Percentiles rank a stretch among this genome's conserved stretches.
These are phyloP conservation scores for Caenorhabditis becei DNA, from an alignment of 2,888 invertebrate species.

Conservation along the genomic window DNA sequence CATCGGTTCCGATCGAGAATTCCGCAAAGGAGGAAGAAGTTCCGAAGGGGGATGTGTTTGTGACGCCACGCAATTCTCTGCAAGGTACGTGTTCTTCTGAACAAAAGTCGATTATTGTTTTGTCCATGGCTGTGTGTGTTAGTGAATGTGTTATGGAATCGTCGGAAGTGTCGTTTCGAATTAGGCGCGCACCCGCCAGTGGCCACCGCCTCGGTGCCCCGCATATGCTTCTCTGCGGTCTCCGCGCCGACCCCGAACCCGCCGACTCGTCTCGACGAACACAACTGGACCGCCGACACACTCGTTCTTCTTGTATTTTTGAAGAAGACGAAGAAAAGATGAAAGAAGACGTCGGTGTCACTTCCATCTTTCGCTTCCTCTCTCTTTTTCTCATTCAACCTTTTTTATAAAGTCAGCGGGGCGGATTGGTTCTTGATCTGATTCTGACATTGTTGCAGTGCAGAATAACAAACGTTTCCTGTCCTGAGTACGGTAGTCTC, in stretches of 20 bases:
- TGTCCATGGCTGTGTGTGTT: conserved; percentile 3
- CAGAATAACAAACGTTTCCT: background rate
- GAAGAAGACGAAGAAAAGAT: conserved; percentile 34
- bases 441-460: background rate
- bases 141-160: conserved; percentile 31
- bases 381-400: conserved; percentile 5
- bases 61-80: conserved; percentile 15
- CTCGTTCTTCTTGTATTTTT: conserved; percentile 51
- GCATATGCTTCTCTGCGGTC: conserved; percentile 25
- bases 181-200: conserved; percentile 36
- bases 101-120: conserved; percentile 27
- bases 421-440: conserved; percentile 16
- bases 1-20: background rate
- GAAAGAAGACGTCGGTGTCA: conserved; percentile 31
- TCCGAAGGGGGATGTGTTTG: conserved; percentile 7
- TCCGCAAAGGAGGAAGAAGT: too few species aligned
- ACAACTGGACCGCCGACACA: conserved; percentile 37
- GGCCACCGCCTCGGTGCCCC: conserved; percentile 22
- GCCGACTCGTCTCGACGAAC: conserved; percentile 30
- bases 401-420: conserved; percentile 1
- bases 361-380: conserved; percentile 7
- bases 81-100: conserved; percentile 27
- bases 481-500: background rate
- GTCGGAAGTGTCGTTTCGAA: conserved; percentile 56
- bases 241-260: conserved; percentile 2